Evolutionary conservation across 2,888 invertebrate genomes (phyloP).

Genomic region (Melanargia galathea): DNA sequence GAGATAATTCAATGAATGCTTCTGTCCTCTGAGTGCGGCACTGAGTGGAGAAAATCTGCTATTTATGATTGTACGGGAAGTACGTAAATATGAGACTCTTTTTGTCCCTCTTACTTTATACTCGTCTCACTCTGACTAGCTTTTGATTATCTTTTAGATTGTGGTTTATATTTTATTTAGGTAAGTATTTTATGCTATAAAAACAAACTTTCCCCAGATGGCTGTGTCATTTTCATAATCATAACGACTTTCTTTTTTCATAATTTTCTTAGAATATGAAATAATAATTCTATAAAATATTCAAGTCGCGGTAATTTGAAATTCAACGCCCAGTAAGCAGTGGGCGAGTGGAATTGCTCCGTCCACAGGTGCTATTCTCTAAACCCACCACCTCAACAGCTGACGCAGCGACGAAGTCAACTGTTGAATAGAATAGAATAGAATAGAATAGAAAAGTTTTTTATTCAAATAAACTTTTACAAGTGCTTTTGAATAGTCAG

Average conservation of each 20-base stretch:
- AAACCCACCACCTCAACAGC: neutral
- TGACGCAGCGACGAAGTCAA: neutral
- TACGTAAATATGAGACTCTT: no score
- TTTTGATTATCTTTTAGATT: neutral
- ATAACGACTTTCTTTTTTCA: neutral
- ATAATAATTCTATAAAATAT: conserved; percentile 16
- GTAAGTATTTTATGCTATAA: neutral
- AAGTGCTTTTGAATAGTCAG: no score
- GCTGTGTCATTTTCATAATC: conserved; percentile 3
- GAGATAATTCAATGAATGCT: no score
- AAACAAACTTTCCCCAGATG: neutral
- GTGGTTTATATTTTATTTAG: neutral
- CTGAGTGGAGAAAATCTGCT: no score
- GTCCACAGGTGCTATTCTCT: conserved; percentile 4
- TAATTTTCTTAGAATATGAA: conserved; percentile 10
- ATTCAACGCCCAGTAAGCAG: conserved; percentile 25
- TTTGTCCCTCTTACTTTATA: neutral
- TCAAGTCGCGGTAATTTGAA: conserved; percentile 23
- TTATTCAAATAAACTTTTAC: no score
- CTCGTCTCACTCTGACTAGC: neutral
- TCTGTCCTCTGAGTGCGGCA: no score
- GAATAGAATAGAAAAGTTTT: no score
- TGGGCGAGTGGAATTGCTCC: conserved; percentile 20
- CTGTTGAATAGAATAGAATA: no score
- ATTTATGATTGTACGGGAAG: no score